These are phyloP conservation scores for Halcyon smyrnensis DNA, from an alignment of 2,797 vertebrate genomes.

Conservation along the genomic window DNA sequence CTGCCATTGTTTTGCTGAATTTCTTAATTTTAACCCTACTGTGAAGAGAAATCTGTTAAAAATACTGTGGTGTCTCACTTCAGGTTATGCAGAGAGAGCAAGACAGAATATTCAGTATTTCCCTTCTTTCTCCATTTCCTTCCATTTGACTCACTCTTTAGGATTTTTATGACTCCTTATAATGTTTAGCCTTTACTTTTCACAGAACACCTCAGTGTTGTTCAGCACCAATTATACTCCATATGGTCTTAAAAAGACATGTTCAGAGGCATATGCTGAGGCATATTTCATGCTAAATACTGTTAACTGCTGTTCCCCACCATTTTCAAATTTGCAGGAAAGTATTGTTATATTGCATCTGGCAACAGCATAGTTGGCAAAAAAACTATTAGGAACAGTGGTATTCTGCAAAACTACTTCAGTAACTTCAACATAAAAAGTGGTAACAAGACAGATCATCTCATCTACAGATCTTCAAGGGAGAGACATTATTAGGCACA, in stretches of 20 bases:
- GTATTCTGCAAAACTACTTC: not conserved
- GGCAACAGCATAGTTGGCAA: not conserved
- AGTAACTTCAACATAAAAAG: not conserved
- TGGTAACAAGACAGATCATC: not conserved
- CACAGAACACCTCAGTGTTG: slow-evolving; percentile 61
- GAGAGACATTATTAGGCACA: not conserved
- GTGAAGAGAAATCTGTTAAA: not conserved
- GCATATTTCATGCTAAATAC: slow-evolving; percentile 69
- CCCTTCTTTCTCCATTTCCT: not conserved
- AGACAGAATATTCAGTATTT: not conserved
- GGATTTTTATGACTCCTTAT: slow-evolving; percentile 12
- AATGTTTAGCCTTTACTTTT: slow-evolving; percentile 55
- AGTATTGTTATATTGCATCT: slow-evolving; percentile 50
- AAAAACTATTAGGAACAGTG: not conserved
- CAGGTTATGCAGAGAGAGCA: not conserved
- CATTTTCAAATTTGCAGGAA: slow-evolving; percentile 42
- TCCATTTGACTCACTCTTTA: not conserved
- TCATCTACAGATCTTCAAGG: not conserved
- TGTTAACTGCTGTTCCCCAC: slow-evolving; percentile 53
- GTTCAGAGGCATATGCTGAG: slow-evolving; percentile 65
- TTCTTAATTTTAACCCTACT: not conserved
- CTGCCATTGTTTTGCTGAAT: not conserved
- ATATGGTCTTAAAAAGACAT: slow-evolving; percentile 60
- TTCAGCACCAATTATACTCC: slow-evolving; percentile 62
- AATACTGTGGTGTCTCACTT: not conserved